Evolutionary conservation across 2,113 vertebrate genomes (phyloP).

Genomic region (Tretioscincus oriximinensis): DNA sequence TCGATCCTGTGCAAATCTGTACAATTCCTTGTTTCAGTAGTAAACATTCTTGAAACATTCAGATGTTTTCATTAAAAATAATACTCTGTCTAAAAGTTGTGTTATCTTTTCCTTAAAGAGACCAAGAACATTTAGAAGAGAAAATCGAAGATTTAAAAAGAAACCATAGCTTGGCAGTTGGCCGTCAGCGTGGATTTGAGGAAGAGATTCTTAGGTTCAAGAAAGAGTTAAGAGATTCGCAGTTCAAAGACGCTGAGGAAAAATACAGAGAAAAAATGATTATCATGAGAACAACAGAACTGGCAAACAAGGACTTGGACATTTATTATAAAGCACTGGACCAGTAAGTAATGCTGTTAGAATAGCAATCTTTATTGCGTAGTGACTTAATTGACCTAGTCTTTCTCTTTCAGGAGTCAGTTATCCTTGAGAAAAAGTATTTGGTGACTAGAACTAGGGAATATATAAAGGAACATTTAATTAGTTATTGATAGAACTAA

Average conservation of each 20-base stretch:
- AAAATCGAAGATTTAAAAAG: conserved; percentile 88
- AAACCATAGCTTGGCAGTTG: conserved; percentile 84
- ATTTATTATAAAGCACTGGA: conserved; percentile 97
- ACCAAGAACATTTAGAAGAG: conserved; percentile 80
- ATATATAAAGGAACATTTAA: background rate
- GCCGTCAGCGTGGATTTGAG: conserved; percentile 91
- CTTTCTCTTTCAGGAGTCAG: background rate
- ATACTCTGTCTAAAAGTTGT: fast-evolving
- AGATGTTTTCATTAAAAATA: background rate
- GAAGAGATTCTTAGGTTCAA: conserved; percentile 90
- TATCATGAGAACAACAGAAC: conserved; percentile 92
- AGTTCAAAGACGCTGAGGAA: conserved; percentile 89
- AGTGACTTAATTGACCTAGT: background rate
- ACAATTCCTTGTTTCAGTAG: too few relatives aligned
- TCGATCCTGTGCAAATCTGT: too few relatives aligned
- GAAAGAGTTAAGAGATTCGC: conserved; percentile 88
- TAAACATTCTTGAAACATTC: background rate
- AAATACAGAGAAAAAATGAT: conserved; percentile 94
- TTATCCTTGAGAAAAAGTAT: background rate
- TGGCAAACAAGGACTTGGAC: conserved; percentile 93
- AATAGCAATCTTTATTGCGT: background rate
- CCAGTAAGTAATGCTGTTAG: conserved; percentile 80
- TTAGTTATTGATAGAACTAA: background rate
- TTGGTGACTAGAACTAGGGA: background rate
- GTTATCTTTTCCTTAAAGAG: conserved; percentile 69